Evolutionary conservation across 2,888 invertebrate genomes (phyloP).

Genomic region (Cistogaster globosa): DNA sequence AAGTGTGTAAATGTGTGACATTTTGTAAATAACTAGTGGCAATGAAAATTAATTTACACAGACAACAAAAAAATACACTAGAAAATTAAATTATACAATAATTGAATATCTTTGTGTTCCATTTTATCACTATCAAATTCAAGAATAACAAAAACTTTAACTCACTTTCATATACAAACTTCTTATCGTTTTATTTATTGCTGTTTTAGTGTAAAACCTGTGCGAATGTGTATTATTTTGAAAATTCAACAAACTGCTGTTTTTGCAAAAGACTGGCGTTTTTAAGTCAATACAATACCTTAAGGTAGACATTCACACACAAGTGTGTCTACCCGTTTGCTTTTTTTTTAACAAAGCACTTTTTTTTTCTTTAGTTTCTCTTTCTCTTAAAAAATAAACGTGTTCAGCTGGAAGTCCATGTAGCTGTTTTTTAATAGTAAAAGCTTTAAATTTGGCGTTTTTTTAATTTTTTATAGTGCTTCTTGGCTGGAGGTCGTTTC

Average conservation of each 20-base stretch:
- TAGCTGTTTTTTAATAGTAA: constrained; percentile 14
- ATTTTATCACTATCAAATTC: constrained; percentile 34
- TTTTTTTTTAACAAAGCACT: background rate
- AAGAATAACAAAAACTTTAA: constrained; percentile 9
- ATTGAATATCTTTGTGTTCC: constrained; percentile 58
- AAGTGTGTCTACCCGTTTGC: constrained; percentile 48
- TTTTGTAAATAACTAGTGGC: constrained; percentile 56
- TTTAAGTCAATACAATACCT: constrained; percentile 52
- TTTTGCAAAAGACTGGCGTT: constrained; percentile 47
- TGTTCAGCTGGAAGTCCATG: constrained; percentile 8
- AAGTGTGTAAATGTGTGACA: background rate
- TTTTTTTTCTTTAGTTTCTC: constrained; percentile 40
- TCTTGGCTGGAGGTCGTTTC: background rate
- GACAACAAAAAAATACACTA: constrained; percentile 28
- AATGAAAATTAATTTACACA: constrained; percentile 62
- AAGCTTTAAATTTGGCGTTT: background rate
- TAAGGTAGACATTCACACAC: constrained; percentile 22
- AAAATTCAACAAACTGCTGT: constrained; percentile 19
- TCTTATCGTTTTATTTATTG: constrained; percentile 51
- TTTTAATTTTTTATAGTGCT: background rate
- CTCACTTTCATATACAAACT: constrained; percentile 25
- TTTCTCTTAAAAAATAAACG: constrained; percentile 55
- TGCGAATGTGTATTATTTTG: constrained; percentile 14
- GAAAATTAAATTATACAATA: constrained; percentile 16
- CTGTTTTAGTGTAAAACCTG: constrained; percentile 18